Evolutionary conservation across 1,140 invertebrate species (phyloP), one percentile per base, ranked within the genome.

Genomic region (Drosophila rufa): DNA sequence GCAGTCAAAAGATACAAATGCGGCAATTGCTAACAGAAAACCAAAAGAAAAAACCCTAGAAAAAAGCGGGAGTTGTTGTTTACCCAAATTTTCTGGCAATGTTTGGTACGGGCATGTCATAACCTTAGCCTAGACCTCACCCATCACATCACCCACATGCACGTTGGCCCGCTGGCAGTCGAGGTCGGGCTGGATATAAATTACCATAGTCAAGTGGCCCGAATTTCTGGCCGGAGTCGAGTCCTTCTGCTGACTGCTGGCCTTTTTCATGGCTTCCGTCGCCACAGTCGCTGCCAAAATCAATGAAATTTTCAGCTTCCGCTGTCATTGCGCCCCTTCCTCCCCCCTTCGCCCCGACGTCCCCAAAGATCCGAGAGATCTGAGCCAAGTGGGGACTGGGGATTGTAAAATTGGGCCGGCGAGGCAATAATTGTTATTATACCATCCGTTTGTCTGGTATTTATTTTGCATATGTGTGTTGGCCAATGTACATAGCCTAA

Each of bases 401-500:
- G 45, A 67, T 56, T 70, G 75, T 48, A 59, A 86, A 87, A 87
- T 89, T 59, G 77, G 77, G 78, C 53, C 84, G 74, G 68, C 74
- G 78, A 75, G 64, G 84, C 78, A 87, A 87, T 87, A 87, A 87
- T 87, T 87, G 84, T 87, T 87, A 90, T 87, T 83, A 89, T 90
- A 87, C 85, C 85, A 68, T 89, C 84, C 80, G 80, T 78, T 80
- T 73, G 85, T 71, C 84, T 89, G 67, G 75, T 84, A 89, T 87
- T 87, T 87, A 87, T 80, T 87, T 87, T 90, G 81, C 84, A 87
- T 87, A 90, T 82, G 70, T 90, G 70, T 90, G 85, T 56, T 71
- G 57, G 69, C 66, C 55, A 48, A 71, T 57, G 66, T 66, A 70
- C 43, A 74, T 75, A 53, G 50, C 30, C 33, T 14, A 42, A 70